Conservation (phyloP, 2,888 invertebrate species). For the Caenorhabditis becei region DNA sequence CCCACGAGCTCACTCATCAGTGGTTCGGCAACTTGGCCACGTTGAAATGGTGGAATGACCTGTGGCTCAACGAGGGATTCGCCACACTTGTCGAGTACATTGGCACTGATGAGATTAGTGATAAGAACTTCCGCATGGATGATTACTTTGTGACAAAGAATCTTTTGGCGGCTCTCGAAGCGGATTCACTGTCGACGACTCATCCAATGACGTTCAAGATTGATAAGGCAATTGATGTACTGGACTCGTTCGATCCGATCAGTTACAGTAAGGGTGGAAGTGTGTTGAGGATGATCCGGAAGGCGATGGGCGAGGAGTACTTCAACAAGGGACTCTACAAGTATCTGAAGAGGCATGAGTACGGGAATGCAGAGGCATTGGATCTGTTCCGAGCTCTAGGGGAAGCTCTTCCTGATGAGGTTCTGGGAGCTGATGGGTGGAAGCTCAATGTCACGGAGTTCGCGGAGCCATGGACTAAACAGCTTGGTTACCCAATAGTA, state of each 20-base stretch:
- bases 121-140: conserved; percentile 76
- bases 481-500: conserved; percentile 75
- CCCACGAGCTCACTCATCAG: conserved; percentile 96
- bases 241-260: conserved; percentile 91
- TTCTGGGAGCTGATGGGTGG: conserved; percentile 63
- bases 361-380: conserved; percentile 88
- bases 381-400: conserved; percentile 90
- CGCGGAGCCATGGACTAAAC: conserved; percentile 90
- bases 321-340: conserved; percentile 73
- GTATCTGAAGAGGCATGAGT: conserved; percentile 87
- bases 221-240: conserved; percentile 91
- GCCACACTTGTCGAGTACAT: conserved; percentile 80
- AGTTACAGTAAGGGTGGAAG: conserved; percentile 88
- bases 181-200: conserved; percentile 87
- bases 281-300: conserved; percentile 78
- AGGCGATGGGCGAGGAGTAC: conserved; percentile 74
- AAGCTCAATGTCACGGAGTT: conserved; percentile 83
- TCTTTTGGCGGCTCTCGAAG: conserved; percentile 72
- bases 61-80: conserved; percentile 82
- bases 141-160: conserved; percentile 77
- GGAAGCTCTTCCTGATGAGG: conserved; percentile 81
- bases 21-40: conserved; percentile 83
- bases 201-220: conserved; percentile 90
- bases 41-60: conserved; percentile 82
- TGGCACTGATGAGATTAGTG: conserved; percentile 78